Conservation (phyloP, 2,113 vertebrate genomes). For the Ornithorhynchus anatinus region DNA sequence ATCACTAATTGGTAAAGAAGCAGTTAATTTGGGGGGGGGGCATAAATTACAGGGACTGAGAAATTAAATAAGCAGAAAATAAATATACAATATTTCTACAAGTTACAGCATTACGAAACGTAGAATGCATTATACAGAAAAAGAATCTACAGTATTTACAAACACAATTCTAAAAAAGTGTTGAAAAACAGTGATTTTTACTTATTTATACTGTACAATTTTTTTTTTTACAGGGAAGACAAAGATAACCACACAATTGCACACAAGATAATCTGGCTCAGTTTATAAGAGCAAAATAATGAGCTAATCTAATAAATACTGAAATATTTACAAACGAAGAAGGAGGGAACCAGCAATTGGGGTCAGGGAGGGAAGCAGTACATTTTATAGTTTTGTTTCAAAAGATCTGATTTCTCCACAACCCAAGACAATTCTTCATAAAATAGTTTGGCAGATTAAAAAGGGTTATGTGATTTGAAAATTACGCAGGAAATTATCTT, state of each 20-base stretch:
- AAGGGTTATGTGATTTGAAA: not conserved
- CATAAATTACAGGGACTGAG: constrained; percentile 56
- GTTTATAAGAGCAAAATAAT: constrained; percentile 64
- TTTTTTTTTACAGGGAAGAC: constrained; percentile 66
- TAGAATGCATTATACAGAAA: constrained; percentile 74
- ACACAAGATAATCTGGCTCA: constrained; percentile 80
- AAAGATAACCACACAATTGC: constrained; percentile 70
- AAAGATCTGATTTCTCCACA: constrained; percentile 44
- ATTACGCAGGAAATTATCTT: not conserved
- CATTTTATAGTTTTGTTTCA: not conserved
- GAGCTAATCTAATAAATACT: constrained; percentile 79
- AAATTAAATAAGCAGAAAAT: constrained; percentile 84
- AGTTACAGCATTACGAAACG: constrained; percentile 79
- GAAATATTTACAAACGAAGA: constrained; percentile 70
- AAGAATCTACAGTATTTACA: constrained; percentile 73
- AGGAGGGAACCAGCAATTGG: constrained; percentile 28
- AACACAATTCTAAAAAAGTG: constrained; percentile 55
- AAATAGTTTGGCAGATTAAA: constrained; percentile 27
- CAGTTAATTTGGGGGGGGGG: not conserved
- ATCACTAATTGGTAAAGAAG: constrained; percentile 22
- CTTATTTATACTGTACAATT: constrained; percentile 71
- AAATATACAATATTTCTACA: constrained; percentile 80
- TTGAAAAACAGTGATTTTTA: constrained; percentile 49
- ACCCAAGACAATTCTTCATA: constrained; percentile 45
- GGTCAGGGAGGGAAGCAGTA: constrained; percentile 11